phyloP scores from a whole-genome alignment of 2,113 vertebrate genomes.

The Origma solitaria region DNA sequence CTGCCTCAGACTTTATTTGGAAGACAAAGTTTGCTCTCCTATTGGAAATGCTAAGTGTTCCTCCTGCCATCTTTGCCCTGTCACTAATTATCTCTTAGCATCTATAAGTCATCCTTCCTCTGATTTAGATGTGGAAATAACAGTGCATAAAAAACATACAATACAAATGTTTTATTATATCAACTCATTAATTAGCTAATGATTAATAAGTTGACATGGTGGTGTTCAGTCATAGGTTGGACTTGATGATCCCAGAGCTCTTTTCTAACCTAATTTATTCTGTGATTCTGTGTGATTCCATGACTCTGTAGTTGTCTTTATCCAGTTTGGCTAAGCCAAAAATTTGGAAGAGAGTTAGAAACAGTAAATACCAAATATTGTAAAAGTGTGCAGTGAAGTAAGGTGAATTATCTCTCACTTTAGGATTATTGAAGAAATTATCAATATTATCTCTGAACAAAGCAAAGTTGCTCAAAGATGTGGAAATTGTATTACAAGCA shows the following conservation, averaged over 20 bases:
- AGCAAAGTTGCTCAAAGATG: neutral
- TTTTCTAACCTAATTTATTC: neutral
- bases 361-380: neutral
- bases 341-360: neutral
- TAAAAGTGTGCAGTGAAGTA: neutral
- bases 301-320: neutral
- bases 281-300: fast-evolving
- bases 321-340: neutral
- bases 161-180: neutral
- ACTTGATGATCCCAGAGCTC: neutral
- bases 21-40: neutral
- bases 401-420: neutral
- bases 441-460: neutral
- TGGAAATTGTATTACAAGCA: neutral
- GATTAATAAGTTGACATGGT: neutral
- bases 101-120: neutral
- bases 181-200: neutral
- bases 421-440: neutral
- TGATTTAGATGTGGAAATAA: neutral
- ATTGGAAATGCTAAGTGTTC: neutral
- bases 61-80: neutral
- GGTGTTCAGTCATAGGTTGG: neutral
- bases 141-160: neutral
- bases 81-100: neutral
- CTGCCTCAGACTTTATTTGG: neutral